Evolutionary conservation across 1,140 invertebrate species (phyloP), one percentile per base, ranked within the genome.

Genomic region (Eubasilissa regina): DNA sequence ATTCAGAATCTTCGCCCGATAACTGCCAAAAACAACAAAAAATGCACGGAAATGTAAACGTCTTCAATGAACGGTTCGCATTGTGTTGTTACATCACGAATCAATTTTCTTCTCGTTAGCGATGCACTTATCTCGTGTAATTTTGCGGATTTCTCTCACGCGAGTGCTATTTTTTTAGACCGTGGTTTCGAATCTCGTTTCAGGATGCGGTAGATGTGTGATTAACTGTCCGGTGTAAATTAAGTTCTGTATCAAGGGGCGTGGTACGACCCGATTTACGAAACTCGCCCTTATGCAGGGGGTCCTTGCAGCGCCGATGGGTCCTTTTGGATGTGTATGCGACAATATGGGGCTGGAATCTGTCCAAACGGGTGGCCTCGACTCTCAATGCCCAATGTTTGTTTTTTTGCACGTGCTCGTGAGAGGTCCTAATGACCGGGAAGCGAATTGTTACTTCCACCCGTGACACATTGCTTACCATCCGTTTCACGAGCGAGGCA

Each of bases 201-300:
- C 13, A 15, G 44, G 15, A 66, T 66, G 43, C n/a, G n/a, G n/a
- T 45, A 44, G 45, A 70, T 0, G 66, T 70, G 66, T 51, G 44
- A 53, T 70, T 70, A 48, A 48, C 12, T 17, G 19, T 55, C 35
- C 25, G 13, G 60, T 66, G 58, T 77, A 77, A 77, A 66, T 74
- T 74, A 48, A 56, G 35, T 75, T 75, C 45, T 35, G 66, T 64
- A 17, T 12, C 25, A 48, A 78, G 76, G 76, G 76, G 76, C 76
- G 76, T 78, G 76, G 76, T 78, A 70, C 43, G 64, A 55, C 51
- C 48, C 62, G 76, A 17, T 78, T 78, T 48, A 56, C 62, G 62
- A 78, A 70, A 70, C 44, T 55, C 64, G 66, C 76, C 76, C 76
- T 78, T 78, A 78, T 60, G 48, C n/a, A 77, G 13, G 13, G 21